Evolutionary conservation across 2,797 vertebrate genomes (phyloP).

Genomic region (Hoplostethus mediterraneus): DNA sequence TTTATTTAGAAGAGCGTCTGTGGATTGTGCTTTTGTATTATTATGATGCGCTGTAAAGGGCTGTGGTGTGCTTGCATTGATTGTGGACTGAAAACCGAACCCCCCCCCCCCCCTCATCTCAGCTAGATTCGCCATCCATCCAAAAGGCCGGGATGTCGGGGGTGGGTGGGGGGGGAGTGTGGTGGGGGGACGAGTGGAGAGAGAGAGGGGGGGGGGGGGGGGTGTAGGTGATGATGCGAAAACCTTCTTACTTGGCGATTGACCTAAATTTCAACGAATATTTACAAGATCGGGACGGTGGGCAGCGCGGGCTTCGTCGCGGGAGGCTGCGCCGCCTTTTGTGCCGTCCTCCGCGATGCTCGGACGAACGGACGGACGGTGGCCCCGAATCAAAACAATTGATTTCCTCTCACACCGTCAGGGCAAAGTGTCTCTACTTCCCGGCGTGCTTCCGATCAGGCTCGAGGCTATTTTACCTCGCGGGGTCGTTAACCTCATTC

Average conservation of each 20-base stretch:
- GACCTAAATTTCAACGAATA: conserved; percentile 70
- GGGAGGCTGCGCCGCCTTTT: conserved; percentile 49
- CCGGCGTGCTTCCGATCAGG: conserved; percentile 37
- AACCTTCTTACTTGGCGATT: conserved; percentile 60
- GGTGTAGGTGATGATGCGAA: conserved; percentile 37
- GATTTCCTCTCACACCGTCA: conserved; percentile 37
- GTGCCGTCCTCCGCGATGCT: conserved; percentile 51
- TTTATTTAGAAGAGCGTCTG: conserved; percentile 49
- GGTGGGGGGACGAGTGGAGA: neutral
- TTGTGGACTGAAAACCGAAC: conserved; percentile 64
- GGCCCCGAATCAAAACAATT: neutral
- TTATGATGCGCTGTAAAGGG: conserved; percentile 51
- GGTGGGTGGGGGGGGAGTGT: neutral
- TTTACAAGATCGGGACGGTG: conserved; percentile 44
- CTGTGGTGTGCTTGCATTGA: conserved; percentile 60
- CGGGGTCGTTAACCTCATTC: conserved; percentile 65
- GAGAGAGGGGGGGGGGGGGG: neutral
- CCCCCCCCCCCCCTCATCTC: conserved; percentile 42
- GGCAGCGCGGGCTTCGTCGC: conserved; percentile 48
- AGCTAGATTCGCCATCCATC: conserved; percentile 52
- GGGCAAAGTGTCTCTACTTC: conserved; percentile 16
- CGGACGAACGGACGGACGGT: neutral
- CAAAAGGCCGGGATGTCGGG: conserved; percentile 46
- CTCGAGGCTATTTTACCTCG: conserved; percentile 36
- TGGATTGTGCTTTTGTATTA: conserved; percentile 33